These are phyloP conservation scores for Gambusia holbrooki DNA, from an alignment of 2,113 vertebrate species.

Conservation along the genomic window DNA sequence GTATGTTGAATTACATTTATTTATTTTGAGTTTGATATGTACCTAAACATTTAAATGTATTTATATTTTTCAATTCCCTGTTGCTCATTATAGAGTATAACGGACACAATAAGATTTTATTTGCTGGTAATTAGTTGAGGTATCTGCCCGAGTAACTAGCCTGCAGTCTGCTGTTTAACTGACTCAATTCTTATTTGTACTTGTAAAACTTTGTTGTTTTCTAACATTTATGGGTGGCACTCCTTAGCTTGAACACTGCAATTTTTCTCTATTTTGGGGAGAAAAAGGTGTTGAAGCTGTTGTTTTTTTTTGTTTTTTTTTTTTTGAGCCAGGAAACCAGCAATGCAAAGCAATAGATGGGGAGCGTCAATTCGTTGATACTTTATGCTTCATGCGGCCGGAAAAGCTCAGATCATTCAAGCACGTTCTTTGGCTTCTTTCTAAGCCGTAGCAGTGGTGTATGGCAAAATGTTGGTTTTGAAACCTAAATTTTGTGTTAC, in stretches of 20 bases:
- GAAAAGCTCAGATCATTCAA: background rate
- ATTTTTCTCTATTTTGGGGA: background rate
- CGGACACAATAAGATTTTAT: background rate
- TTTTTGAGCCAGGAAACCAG: background rate
- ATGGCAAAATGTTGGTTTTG: background rate
- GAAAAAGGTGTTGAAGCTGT: background rate
- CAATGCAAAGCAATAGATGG: too few relatives aligned
- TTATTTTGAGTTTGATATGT: too few relatives aligned
- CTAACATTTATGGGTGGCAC: background rate
- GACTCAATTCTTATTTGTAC: background rate
- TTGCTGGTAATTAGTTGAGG: background rate
- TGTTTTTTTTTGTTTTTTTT: too few relatives aligned
- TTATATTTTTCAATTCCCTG: background rate
- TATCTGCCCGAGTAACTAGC: background rate
- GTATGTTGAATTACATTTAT: too few relatives aligned
- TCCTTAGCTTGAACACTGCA: background rate
- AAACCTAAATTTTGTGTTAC: background rate
- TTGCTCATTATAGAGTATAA: background rate
- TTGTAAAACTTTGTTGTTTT: background rate
- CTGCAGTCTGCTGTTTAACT: background rate
- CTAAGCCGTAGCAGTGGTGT: background rate
- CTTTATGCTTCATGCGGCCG: background rate
- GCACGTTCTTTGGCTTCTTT: background rate
- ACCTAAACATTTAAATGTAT: too few relatives aligned
- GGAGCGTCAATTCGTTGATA: background rate